Percentiles rank a stretch among this genome's conserved stretches.
Evolutionary conservation across 30 jellyfish, hydroid and myxozoan species (phyloP).

Genomic region (Hydractinia symbiolongicarpus): DNA sequence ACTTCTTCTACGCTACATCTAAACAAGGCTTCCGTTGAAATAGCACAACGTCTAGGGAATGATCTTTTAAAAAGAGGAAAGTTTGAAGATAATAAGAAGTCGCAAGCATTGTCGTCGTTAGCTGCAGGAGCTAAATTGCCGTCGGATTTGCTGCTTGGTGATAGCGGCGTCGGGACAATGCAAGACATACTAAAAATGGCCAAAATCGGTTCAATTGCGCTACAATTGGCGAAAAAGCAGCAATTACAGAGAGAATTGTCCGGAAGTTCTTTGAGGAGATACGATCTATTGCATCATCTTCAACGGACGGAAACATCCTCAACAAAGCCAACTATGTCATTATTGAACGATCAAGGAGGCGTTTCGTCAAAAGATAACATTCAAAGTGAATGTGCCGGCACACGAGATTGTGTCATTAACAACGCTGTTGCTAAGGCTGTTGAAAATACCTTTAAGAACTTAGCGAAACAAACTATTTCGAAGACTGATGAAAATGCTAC

Average conservation of each 20-base stretch:
- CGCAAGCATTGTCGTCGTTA: neutral
- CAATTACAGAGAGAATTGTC: neutral
- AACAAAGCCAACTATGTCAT: neutral
- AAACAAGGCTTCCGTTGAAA: constrained; percentile 10
- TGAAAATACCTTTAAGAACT: constrained; percentile 39
- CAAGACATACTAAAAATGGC: constrained; percentile 22
- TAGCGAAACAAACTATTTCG: constrained; percentile 24
- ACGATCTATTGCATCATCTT: constrained; percentile 1
- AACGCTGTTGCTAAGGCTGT: constrained; percentile 32
- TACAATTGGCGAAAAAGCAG: constrained; percentile 11
- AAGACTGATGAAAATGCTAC: constrained; percentile 4
- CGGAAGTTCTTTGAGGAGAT: constrained; percentile 18
- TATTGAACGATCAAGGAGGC: too few relatives aligned
- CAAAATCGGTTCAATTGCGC: constrained; percentile 23
- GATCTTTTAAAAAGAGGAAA: neutral
- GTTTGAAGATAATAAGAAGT: neutral
- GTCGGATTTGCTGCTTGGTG: constrained; percentile 4
- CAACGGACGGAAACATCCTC: neutral
- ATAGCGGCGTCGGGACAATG: neutral
- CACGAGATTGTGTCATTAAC: neutral
- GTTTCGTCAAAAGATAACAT: neutral
- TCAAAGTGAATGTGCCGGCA: constrained; percentile 16
- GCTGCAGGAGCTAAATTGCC: constrained; percentile 3
- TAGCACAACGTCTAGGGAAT: constrained; percentile 11
- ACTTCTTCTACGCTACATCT: neutral